Evolutionary conservation across 2,888 invertebrate species (phyloP), one percentile per base, ranked within the genome.

Genomic region (Chorisops tibialis): DNA sequence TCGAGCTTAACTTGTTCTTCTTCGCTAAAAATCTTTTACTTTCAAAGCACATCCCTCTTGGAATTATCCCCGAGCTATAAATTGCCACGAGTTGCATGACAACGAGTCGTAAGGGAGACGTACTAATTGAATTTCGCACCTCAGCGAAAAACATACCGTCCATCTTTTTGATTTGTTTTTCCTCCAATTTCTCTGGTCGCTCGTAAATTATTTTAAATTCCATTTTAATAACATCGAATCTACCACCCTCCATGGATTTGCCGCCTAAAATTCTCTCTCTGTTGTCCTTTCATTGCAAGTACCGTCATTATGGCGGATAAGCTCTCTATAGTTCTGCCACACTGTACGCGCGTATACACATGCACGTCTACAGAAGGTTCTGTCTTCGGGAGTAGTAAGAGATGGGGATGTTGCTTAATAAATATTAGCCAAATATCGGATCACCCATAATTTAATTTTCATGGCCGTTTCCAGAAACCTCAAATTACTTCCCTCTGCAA

Each of bases 391-490:
- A 7, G 24, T 4, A n/a, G n/a, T n/a, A n/a, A 7, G 37, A 47
- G 18, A n/a, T n/a, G 12, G 38, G 21, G 47, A 45, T 43, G 54
- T 48, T n/a, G 50, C 43, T 58, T 59, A 51, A 59, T 63, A 63
- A 63, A 63, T 63, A 63, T 63, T 63, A 63, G 63, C 59, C 63
- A 45, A 63, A 59, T 59, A 63, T 63, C 63, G 59, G 59, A 63
- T 63, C 59, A 63, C 59, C 63, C 59, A 63, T 63, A 63, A 63
- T 63, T 63, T 63, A 63, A 59, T 63, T 63, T 63, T 63, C 63
- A 63, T 63, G 59, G 59, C 59, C 63, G 45, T 51, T 63, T 63
- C 38, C 50, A 51, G 45, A 63, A 63, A 63, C 63, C 63, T 59
- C 63, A 63, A 63, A 63, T 63, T 63, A 52, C 59, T 52, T 59